phyloP scores from a whole-genome alignment of 2,113 vertebrate species.

The cattle (Bos taurus) region ARS-UCD2.0 NC_037341.1:51190501-51191000 shows the following conservation, averaged over 20 bases:
- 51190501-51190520: no score
- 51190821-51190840: background rate
- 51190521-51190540: no score
- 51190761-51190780: background rate
- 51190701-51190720: background rate
- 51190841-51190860: background rate
- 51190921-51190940: background rate
- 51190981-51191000: background rate
- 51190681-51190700: rapidly evolving
- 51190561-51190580: no score
- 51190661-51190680: background rate
- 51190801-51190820: background rate
- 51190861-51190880: background rate
- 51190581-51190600: no score
- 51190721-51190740: background rate
- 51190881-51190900: background rate
- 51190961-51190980: background rate
- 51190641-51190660: background rate
- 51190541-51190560: no score
- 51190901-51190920: background rate
- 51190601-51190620: background rate
- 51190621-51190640: background rate
- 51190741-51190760: background rate
- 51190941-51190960: background rate
- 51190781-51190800: background rate